Conservation (phyloP, 2,888 invertebrate genomes). For the Drosophila parthenogenetica region DNA sequence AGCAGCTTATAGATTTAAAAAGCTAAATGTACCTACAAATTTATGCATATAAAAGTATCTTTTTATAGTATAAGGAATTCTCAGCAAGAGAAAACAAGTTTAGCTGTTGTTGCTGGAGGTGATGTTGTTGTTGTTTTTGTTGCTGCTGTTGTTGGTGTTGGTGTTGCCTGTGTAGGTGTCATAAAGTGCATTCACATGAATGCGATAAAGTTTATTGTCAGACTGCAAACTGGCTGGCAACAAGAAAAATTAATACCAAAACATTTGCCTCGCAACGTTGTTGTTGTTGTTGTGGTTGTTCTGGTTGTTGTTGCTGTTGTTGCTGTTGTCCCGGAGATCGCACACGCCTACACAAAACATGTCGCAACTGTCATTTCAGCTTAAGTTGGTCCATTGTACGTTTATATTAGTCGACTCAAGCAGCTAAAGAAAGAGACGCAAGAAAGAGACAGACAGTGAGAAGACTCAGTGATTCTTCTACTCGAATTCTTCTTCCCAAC, state of each 20-base stretch:
- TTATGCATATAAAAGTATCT: background rate
- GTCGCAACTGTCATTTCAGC: conserved; percentile 84
- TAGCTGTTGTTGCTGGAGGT: conserved; percentile 8
- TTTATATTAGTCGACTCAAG: conserved; percentile 83
- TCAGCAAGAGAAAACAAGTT: conserved; percentile 39
- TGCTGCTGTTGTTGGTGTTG: conserved; percentile 13
- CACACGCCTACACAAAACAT: conserved; percentile 83
- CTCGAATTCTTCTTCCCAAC: conserved; percentile 12
- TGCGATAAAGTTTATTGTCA: conserved; percentile 82
- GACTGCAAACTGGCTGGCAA: conserved; percentile 58
- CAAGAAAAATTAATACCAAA: conserved; percentile 79
- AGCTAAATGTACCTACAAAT: too few relatives aligned
- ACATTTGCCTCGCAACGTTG: conserved; percentile 63
- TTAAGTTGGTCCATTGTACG: conserved; percentile 84
- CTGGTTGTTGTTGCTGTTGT: conserved; percentile 46
- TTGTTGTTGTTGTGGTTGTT: conserved; percentile 40
- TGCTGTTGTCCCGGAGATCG: conserved; percentile 71
- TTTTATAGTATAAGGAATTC: conserved; percentile 10
- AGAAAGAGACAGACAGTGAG: conserved; percentile 53
- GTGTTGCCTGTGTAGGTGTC: conserved; percentile 68
- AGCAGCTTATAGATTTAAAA: too few relatives aligned
- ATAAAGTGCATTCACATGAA: conserved; percentile 81
- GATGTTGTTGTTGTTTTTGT: conserved; percentile 8
- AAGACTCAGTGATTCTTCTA: conserved; percentile 45
- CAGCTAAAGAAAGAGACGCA: conserved; percentile 16